Evolutionary conservation across 2,888 invertebrate species (phyloP), one percentile per base, ranked within the genome.

Genomic region (Athalia cordata): DNA sequence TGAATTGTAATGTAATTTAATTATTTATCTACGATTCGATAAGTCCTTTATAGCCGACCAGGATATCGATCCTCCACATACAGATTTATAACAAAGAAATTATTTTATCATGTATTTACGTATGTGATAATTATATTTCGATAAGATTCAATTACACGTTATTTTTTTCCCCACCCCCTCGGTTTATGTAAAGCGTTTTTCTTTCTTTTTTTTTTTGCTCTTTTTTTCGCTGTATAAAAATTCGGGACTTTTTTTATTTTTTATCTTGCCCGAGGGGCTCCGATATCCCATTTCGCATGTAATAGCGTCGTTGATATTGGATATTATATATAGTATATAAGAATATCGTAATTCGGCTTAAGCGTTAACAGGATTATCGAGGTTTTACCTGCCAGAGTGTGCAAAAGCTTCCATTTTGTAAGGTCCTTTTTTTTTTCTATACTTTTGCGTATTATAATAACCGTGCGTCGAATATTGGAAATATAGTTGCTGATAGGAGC

Each of bases 311-410:
- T 29, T 29, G 29, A 29, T 29, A 29, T 29, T 29, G 29, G 29
- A 29, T 29, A 29, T 2, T 2, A 55, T n/a, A 55, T 55, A n/a
- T 55, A 8, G 29, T 13, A 13, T 61, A 61, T 13, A 15, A 5
- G 15, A 13, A 15, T 65, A 52, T 52, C 57, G 7, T 70, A 70
- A 70, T 57, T 70, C 70, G 55, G 70, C 70, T 70, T 45, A 7
- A 11, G 45, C 70, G 52, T 70, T 57, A 70, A 45, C 70, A 70
- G 70, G 70, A 70, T 70, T 70, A 70, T 45, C n/a, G n/a, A 70
- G 70, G 70, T 70, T 43, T 70, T 50, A 70, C 55, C 45, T 55
- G 55, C 43, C 70, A 55, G 57, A 55, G 70, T 70, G 57, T 55
- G 70, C 29, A 29, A 29, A 70, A 50, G 70, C 45, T 55, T 57